Conservation (phyloP, 2,113 vertebrate species). For the Megaceryle maxima region DNA sequence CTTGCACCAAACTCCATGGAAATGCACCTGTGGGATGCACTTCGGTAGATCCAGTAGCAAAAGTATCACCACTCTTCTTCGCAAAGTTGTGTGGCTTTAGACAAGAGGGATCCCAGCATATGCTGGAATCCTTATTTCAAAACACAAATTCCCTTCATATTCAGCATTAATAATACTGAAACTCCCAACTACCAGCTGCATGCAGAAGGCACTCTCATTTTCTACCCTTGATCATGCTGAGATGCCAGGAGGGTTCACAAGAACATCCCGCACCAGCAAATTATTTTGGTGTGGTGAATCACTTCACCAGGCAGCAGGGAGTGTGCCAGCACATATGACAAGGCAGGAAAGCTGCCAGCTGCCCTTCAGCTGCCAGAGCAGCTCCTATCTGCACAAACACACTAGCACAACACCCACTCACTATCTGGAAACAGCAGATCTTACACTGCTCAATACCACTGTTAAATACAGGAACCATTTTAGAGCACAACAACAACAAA, state of each 20-base stretch:
- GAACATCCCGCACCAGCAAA: neutral
- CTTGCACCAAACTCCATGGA: neutral
- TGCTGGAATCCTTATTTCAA: neutral
- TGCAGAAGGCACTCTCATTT: neutral
- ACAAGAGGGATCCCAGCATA: neutral
- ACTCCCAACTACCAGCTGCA: neutral
- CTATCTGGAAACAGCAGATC: neutral
- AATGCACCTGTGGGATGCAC: neutral
- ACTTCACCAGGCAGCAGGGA: neutral
- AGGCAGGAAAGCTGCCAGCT: conserved; percentile 34
- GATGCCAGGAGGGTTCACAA: neutral
- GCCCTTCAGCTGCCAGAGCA: neutral
- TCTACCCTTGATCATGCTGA: neutral
- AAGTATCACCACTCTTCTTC: neutral
- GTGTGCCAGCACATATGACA: neutral
- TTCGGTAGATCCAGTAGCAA: neutral
- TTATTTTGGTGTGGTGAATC: neutral
- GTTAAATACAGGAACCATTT: neutral
- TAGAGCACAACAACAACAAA: conserved; percentile 8
- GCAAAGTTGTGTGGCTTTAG: neutral
- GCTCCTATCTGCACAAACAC: neutral
- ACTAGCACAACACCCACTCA: neutral
- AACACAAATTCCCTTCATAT: fast-evolving
- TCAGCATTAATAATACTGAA: fast-evolving
- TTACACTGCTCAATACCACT: neutral